Evolutionary conservation across 2,888 invertebrate species (phyloP).

Genomic region (Zaprionus bogoriensis): DNA sequence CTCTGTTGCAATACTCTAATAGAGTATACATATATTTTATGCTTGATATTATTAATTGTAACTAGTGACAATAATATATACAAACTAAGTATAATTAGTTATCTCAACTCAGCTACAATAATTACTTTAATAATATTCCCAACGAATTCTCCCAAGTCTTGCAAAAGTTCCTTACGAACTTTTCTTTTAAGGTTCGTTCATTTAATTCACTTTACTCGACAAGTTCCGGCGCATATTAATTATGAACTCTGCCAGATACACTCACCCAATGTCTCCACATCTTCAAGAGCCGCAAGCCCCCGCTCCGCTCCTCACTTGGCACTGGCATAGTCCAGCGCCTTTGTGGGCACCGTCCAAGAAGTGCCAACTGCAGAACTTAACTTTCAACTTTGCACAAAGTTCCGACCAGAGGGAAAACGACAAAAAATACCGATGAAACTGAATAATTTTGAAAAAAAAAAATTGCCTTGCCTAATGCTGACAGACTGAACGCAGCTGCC

Average conservation of each 20-base stretch:
- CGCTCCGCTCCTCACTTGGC: neutral
- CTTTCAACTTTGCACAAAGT: slow-evolving; percentile 45
- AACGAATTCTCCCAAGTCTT: neutral
- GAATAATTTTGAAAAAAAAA: neutral
- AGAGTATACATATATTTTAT: no score
- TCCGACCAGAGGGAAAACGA: neutral
- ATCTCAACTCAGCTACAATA: no score
- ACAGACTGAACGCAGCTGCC: slow-evolving; percentile 2
- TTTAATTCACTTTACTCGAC: slow-evolving; percentile 60
- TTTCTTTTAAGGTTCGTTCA: slow-evolving; percentile 13
- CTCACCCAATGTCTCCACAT: no score
- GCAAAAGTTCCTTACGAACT: neutral
- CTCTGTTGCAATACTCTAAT: neutral
- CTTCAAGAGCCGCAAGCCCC: no score
- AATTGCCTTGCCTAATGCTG: no score
- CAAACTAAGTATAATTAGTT: neutral
- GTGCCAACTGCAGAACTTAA: slow-evolving; percentile 48
- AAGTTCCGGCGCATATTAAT: slow-evolving; percentile 59
- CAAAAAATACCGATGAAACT: neutral
- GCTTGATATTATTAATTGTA: no score
- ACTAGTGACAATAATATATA: neutral
- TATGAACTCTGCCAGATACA: slow-evolving; percentile 22
- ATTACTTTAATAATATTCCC: no score
- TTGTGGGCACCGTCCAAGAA: slow-evolving; percentile 6
- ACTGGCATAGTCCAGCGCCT: slow-evolving; percentile 13